phyloP scores from a whole-genome alignment of 2,888 invertebrate genomes.

The Pinctada fucata region DNA sequence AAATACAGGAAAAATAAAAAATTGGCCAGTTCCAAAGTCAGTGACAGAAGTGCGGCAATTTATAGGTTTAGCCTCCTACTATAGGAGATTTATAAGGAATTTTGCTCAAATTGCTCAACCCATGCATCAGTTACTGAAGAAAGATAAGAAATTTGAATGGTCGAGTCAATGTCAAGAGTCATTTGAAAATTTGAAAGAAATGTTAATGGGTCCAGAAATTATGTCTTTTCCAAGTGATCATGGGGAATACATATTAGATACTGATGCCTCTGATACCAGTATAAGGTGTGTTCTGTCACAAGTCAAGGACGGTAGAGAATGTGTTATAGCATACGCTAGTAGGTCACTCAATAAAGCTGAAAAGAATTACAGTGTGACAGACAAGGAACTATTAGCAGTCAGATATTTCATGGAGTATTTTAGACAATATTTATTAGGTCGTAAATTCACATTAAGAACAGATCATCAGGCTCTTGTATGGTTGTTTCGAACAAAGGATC shows the following conservation, averaged over 20 bases:
- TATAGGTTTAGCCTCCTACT: conserved; percentile 40
- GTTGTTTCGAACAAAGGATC: conserved; percentile 33
- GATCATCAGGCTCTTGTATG: conserved; percentile 37
- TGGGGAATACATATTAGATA: conserved; percentile 44
- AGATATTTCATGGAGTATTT: conserved; percentile 34
- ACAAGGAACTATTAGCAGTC: conserved; percentile 32
- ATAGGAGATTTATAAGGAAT: conserved; percentile 33
- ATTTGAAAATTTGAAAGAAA: conserved; percentile 38
- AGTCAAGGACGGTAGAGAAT: conserved; percentile 37
- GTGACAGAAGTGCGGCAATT: conserved; percentile 40
- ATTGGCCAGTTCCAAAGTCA: conserved; percentile 35
- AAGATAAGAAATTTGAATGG: conserved; percentile 37
- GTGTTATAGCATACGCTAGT: conserved; percentile 47
- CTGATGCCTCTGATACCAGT: conserved; percentile 42
- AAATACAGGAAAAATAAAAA: conserved; percentile 33
- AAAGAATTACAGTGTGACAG: conserved; percentile 32
- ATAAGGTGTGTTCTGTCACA: conserved; percentile 44
- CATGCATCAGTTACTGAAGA: conserved; percentile 35
- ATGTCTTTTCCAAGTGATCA: conserved; percentile 39
- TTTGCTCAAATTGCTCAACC: conserved; percentile 37
- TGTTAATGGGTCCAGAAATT: conserved; percentile 34
- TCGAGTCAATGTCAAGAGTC: conserved; percentile 27
- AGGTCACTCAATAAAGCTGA: conserved; percentile 39
- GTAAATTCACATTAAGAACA: conserved; percentile 29
- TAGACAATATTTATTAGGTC: conserved; percentile 33